Conservation (phyloP, 2,888 invertebrate species). For the Melipona beecheii region DNA sequence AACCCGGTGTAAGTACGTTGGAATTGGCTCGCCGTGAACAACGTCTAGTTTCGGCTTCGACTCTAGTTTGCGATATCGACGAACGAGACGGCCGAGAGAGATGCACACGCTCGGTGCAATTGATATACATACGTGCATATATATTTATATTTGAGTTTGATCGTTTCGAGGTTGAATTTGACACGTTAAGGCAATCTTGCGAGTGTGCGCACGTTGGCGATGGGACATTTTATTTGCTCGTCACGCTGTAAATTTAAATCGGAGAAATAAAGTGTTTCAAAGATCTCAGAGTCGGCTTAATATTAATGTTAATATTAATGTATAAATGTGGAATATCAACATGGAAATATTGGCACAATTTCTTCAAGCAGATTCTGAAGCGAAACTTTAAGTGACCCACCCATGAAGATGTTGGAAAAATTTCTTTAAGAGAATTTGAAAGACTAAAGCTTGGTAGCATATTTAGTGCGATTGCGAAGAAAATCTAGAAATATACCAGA, state of each 20-base stretch:
- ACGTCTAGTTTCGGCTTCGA: not conserved
- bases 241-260: no score
- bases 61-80: not conserved
- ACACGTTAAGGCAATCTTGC: no score
- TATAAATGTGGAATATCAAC: not conserved
- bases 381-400: not conserved
- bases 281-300: no score
- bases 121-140: not conserved
- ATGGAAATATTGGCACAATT: not conserved
- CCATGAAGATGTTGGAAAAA: not conserved
- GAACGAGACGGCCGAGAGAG: not conserved
- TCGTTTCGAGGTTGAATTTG: no score
- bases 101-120: not conserved
- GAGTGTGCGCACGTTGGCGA: no score
- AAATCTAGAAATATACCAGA: no score
- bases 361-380: not conserved
- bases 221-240: no score
- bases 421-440: not conserved
- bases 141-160: not conserved
- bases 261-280: no score
- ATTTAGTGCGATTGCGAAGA: no score
- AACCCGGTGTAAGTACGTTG: slow-evolving; percentile 27
- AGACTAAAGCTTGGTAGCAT: no score
- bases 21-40: slow-evolving; percentile 50
- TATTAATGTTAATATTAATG: no score